A percentile compares a stretch with the other conserved stretches of the same genome.
Evolutionary conservation across 2,113 vertebrate species (phyloP).

Genomic region (Notothenia coriiceps): DNA sequence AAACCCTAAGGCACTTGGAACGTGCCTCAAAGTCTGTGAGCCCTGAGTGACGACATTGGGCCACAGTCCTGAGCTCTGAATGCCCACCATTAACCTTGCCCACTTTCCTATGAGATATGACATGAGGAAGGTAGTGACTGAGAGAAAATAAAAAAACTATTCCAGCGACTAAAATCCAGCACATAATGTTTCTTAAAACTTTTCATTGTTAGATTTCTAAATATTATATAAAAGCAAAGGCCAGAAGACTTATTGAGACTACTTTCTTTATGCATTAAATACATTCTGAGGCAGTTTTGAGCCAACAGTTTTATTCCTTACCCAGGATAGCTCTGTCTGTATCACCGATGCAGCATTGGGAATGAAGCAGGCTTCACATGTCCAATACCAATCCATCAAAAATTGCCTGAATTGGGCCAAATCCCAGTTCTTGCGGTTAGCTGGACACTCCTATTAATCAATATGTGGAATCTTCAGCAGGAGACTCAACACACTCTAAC

Average conservation of each 20-base stretch:
- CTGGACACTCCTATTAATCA: not conserved
- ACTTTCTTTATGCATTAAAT: not conserved
- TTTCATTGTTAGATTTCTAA: not conserved
- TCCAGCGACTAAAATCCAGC: not conserved
- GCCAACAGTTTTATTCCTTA: not conserved
- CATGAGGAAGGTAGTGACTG: not conserved
- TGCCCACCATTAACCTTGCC: not conserved
- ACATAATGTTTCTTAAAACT: not conserved
- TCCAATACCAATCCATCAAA: not conserved
- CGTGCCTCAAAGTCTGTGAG: too few species aligned
- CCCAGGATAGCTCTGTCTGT: not conserved
- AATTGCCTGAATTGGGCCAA: not conserved
- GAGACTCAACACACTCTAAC: not conserved
- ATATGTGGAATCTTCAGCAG: not conserved
- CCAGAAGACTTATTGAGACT: not conserved
- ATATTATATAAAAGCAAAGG: not conserved
- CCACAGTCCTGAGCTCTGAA: not conserved
- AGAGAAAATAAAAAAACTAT: too few species aligned
- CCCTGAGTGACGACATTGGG: too few species aligned
- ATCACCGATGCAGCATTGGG: not conserved
- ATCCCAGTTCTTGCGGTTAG: fast-evolving
- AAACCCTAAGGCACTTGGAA: too few species aligned
- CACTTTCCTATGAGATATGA: not conserved
- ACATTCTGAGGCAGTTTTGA: not conserved
- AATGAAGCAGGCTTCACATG: not conserved